A percentile compares a stretch with the other conserved stretches of the same genome.
phyloP scores from a whole-genome alignment of 2,113 vertebrate species.

The Telmatochromis bifrenatus region DNA sequence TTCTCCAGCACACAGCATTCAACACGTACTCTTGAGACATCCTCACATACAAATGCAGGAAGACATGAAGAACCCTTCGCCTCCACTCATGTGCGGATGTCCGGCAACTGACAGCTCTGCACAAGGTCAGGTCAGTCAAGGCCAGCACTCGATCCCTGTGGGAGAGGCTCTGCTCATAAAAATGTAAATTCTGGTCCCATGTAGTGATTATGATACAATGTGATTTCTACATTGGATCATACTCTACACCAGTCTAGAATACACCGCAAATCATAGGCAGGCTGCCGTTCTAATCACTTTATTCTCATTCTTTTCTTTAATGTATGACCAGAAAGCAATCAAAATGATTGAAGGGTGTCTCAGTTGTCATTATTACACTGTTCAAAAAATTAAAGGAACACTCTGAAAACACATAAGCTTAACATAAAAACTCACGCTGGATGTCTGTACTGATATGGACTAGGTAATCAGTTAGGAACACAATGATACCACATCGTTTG shows the following conservation, averaged over 20 bases:
- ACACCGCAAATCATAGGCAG: not conserved
- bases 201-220: constrained; percentile 4
- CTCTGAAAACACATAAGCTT: not conserved
- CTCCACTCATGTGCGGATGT: not conserved
- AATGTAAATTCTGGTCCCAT: constrained; percentile 19
- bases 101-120: not conserved
- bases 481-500: not conserved
- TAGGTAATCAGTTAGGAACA: not conserved
- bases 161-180: constrained; percentile 16
- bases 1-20: constrained; percentile 8
- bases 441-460: not conserved
- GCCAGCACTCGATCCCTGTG: not conserved
- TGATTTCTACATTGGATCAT: constrained; percentile 2
- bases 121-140: constrained; percentile 40
- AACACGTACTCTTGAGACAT: not conserved
- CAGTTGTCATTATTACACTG: not conserved
- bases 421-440: not conserved
- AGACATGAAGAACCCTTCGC: not conserved
- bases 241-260: not conserved
- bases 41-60: not conserved
- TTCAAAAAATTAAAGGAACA: not conserved
- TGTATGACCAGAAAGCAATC: not conserved
- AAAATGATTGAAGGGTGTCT: not conserved
- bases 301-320: constrained; percentile 9
- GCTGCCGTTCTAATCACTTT: not conserved